Percentiles rank a stretch among this genome's conserved stretches.
These are phyloP conservation scores for Cygnus atratus DNA, from an alignment of 2,113 vertebrate species.

Conservation along the genomic window DNA sequence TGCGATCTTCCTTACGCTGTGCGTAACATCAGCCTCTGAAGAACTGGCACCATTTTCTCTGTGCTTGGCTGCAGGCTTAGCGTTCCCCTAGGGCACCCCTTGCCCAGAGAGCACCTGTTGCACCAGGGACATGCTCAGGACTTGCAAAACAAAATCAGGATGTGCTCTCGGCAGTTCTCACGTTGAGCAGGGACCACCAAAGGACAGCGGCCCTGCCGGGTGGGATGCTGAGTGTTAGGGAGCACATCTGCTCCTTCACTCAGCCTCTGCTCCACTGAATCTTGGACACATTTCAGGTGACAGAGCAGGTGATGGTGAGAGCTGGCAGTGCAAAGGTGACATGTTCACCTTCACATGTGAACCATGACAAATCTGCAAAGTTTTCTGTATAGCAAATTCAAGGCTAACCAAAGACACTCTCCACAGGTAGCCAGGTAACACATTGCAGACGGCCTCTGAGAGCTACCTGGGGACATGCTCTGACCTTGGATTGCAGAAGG, in stretches of 20 bases:
- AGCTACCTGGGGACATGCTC: background rate
- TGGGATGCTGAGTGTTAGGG: background rate
- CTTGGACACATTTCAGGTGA: background rate
- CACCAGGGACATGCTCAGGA: background rate
- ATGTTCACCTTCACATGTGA: background rate
- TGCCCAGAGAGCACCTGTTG: background rate
- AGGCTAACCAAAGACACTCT: background rate
- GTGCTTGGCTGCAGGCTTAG: background rate
- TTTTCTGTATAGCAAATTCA: background rate
- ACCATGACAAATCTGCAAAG: background rate
- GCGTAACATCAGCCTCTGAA: background rate
- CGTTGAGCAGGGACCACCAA: background rate
- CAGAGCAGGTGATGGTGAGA: background rate
- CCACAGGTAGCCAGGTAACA: background rate
- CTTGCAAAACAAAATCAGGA: background rate
- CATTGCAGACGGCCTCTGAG: background rate
- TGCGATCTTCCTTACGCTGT: background rate
- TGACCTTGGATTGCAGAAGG: background rate
- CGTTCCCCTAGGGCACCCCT: accelerated
- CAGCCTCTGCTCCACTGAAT: background rate
- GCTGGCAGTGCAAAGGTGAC: background rate
- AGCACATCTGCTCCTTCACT: background rate
- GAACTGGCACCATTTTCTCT: background rate
- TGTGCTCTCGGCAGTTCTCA: background rate
- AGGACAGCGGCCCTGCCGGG: background rate